These are phyloP conservation scores for Pristionchus entomophagus DNA, from an alignment of 2,888 invertebrate species.

Conservation along the genomic window DNA sequence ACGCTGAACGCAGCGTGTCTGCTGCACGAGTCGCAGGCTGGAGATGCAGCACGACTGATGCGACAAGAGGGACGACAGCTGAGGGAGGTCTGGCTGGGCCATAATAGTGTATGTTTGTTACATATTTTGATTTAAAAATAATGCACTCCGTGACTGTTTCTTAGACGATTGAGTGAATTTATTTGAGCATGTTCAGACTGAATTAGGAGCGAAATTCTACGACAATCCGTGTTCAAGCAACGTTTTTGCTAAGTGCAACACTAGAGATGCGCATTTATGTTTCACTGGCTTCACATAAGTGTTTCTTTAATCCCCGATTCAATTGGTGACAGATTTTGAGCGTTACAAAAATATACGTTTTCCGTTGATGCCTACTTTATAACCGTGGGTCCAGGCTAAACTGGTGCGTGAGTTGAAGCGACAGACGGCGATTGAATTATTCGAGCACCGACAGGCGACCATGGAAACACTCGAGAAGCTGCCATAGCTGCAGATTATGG, in stretches of 20 bases:
- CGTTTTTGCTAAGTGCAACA: too few species aligned
- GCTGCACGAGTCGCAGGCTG: not conserved
- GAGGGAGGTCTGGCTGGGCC: conserved; percentile 40
- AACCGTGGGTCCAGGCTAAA: conserved; percentile 11
- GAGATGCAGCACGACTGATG: not conserved
- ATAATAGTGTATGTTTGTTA: conserved; percentile 9
- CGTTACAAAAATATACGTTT: too few species aligned
- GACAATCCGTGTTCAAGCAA: too few species aligned
- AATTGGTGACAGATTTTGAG: too few species aligned
- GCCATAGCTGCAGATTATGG: not conserved
- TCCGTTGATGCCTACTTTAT: too few species aligned
- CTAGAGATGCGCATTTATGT: too few species aligned
- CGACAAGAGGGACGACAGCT: not conserved
- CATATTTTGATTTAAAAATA: too few species aligned
- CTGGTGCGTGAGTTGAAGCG: not conserved
- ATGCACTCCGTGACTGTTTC: too few species aligned
- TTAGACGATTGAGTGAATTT: too few species aligned
- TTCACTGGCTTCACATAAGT: not conserved
- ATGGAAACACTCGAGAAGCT: not conserved
- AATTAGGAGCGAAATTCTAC: too few species aligned
- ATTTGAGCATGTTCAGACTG: too few species aligned
- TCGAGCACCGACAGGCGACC: conserved; percentile 28
- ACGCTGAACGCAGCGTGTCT: conserved; percentile 24
- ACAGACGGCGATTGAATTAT: not conserved
- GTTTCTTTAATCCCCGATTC: too few species aligned